Conservation (phyloP, 2,797 vertebrate species). For the Telmatherina bonti region DNA sequence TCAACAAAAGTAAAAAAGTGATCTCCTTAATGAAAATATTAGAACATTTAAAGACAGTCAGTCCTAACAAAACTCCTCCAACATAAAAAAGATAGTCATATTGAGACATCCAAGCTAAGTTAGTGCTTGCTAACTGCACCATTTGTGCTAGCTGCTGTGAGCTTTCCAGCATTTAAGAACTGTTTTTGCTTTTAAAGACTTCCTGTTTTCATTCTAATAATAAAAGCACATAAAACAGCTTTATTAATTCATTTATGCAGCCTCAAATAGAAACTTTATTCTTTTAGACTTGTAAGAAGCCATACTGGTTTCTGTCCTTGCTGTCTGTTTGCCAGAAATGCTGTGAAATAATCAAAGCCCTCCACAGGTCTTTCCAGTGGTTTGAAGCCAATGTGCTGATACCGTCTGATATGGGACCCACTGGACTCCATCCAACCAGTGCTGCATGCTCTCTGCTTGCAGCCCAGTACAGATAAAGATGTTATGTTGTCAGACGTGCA, state of each 20-base stretch:
- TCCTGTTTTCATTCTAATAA: not conserved
- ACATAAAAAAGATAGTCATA: too few species aligned
- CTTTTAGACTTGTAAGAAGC: not conserved
- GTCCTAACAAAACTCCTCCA: too few species aligned
- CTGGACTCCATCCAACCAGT: constrained; percentile 16
- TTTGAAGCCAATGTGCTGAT: constrained; percentile 8
- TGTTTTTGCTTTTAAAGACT: not conserved
- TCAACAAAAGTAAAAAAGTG: too few species aligned
- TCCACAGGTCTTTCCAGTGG: constrained; percentile 3
- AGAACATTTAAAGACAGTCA: too few species aligned
- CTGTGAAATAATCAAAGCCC: constrained; percentile 5
- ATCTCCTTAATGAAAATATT: too few species aligned
- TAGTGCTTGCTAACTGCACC: too few species aligned
- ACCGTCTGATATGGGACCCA: constrained; percentile 6
- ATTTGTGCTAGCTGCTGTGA: too few species aligned
- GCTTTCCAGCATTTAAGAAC: too few species aligned
- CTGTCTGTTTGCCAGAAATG: constrained; percentile 6
- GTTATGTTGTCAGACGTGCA: constrained; percentile 43
- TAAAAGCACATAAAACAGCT: not conserved
- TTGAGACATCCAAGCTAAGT: too few species aligned
- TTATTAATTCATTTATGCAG: not conserved
- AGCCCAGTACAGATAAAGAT: constrained; percentile 49
- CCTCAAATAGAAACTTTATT: not conserved
- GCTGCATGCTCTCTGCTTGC: constrained; percentile 21
- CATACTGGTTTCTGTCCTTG: not conserved